Base-by-base conservation (phyloP, 2,113 vertebrate species). In the Platysteira castanea region DNA sequence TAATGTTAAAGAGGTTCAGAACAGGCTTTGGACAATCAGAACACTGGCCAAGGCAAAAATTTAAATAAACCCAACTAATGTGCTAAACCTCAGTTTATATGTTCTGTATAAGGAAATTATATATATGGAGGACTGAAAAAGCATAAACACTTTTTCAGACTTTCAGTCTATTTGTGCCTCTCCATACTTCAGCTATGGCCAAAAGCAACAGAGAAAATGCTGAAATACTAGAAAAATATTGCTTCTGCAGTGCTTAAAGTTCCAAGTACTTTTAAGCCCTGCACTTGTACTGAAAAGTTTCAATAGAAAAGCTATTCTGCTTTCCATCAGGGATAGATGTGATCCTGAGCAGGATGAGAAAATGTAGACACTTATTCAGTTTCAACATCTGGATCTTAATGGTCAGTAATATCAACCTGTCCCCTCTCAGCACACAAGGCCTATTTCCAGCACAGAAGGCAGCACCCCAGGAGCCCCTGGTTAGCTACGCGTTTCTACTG, bases 71-170 rank as follows among this genome's bases (percentile, higher is more conserved):
- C 7, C 7, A 80, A 80, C 75, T 96, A 92, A 94, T 69, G 64
- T 69, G 92, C 88, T 97, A 95, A 95, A 94, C 85, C 95, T 92
- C 90, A 90, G 63, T 42, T 88, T 92, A 93, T 74, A 88, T 35
- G 59, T 81, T 90, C 68, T 92, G 63, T 50, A 52, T 65, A 63
- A 84, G 70, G 82, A 96, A 87, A 86, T 86, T 84, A 94, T 54
- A 93, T 87, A 83, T 42, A 70, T 39, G 35, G 90, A 87, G 50
- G 76, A 74, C 68, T 93, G 42, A 90, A 95, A 95, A 80, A 81
- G 86, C 59, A 84, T 88, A 86, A 94, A 84, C 39, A 59, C 64
- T 90, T 95, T 86, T 81, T 86, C 80, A 84, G 93, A 81, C 35
- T 86, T 93, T 81, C 1, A 5, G 79, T 77, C 84, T 80, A 74